phyloP scores from a whole-genome alignment of 2,113 vertebrate species.

The Centropus unirufus region DNA sequence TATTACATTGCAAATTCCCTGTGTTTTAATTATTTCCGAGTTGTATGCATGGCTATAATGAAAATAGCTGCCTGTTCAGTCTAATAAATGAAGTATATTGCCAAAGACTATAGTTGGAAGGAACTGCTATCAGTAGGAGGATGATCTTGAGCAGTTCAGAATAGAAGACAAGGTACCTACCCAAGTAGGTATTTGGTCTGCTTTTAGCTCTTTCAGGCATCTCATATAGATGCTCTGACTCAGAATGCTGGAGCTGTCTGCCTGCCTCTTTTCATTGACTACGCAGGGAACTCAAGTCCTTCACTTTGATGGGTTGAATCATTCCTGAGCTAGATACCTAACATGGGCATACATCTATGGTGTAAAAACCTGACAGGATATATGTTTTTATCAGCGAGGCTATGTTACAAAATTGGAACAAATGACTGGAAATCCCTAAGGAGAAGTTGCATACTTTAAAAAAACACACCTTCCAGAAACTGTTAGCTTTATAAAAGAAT shows the following conservation, averaged over 20 bases:
- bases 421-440: constrained; percentile 3
- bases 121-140: not conserved
- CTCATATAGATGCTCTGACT: not conserved
- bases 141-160: not conserved
- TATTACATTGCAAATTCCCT: not conserved
- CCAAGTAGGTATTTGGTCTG: not conserved
- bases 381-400: not conserved
- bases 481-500: not conserved
- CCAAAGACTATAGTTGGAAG: constrained; percentile 19
- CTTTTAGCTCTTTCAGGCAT: not conserved
- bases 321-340: not conserved
- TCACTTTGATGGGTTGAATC: not conserved
- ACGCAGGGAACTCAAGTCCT: not conserved
- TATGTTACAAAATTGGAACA: not conserved
- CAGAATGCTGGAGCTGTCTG: not conserved
- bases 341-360: not conserved
- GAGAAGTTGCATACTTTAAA: not conserved
- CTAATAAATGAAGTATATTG: not conserved
- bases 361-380: not conserved
- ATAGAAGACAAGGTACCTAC: not conserved
- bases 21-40: not conserved
- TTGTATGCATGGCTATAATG: not conserved
- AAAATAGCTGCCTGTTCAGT: not conserved
- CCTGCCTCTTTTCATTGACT: not conserved
- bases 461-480: not conserved